Conservation (phyloP, 2,113 vertebrate species). For the Cyprinodon variegatus region DNA sequence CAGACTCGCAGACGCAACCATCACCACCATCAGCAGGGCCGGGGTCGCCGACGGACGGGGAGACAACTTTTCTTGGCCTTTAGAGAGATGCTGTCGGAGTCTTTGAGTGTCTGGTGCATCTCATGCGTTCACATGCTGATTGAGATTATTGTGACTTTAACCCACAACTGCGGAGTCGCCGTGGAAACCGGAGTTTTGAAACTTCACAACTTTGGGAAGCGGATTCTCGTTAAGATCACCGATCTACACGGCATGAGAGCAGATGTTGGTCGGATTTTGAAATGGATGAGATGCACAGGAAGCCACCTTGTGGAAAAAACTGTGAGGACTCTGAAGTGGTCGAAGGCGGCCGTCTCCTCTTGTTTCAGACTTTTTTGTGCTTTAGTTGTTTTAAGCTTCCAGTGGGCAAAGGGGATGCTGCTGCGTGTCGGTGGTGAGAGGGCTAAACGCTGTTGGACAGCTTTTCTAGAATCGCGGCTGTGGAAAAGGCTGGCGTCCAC, state of each 20-base stretch:
- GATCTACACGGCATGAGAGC: slow-evolving; percentile 78
- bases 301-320: slow-evolving; percentile 65
- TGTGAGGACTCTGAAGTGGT: slow-evolving; percentile 46
- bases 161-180: slow-evolving; percentile 80
- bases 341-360: slow-evolving; percentile 73
- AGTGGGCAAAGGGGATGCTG: slow-evolving; percentile 56
- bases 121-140: slow-evolving; percentile 86
- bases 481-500: slow-evolving; percentile 70
- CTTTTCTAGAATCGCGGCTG: slow-evolving; percentile 75
- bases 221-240: slow-evolving; percentile 73
- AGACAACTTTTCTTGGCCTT: slow-evolving; percentile 70
- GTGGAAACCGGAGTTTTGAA: slow-evolving; percentile 82
- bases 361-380: slow-evolving; percentile 78
- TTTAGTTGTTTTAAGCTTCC: slow-evolving; percentile 75
- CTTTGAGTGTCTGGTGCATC: slow-evolving; percentile 83
- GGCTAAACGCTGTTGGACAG: slow-evolving; percentile 73
- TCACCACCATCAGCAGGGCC: slow-evolving; percentile 79
- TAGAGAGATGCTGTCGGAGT: slow-evolving; percentile 80
- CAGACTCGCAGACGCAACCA: slow-evolving; percentile 82
- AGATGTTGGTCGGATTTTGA: slow-evolving; percentile 70
- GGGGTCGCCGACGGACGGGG: slow-evolving; percentile 65
- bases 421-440: slow-evolving; percentile 59
- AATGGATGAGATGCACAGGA: slow-evolving; percentile 61
- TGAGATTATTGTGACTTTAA: slow-evolving; percentile 84
- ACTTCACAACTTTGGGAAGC: slow-evolving; percentile 80